These are phyloP conservation scores for Sakesphorus luctuosus DNA, from an alignment of 2,113 vertebrate genomes.

Conservation along the genomic window DNA sequence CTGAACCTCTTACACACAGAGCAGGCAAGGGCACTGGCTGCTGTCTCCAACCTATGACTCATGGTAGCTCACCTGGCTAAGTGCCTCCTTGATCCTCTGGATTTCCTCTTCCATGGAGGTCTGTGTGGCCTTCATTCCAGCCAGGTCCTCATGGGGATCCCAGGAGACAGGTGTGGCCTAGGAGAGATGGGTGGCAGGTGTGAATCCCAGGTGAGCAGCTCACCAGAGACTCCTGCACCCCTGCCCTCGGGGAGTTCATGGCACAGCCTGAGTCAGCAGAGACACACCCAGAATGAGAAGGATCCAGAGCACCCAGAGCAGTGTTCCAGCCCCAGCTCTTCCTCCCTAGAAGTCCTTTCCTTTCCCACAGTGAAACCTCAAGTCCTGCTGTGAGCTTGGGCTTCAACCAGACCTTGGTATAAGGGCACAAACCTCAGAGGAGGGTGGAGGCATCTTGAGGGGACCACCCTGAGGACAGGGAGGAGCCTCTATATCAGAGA, in stretches of 20 bases:
- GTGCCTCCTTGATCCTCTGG: not conserved
- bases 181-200: fast-evolving
- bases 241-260: no score
- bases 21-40: not conserved
- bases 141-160: not conserved
- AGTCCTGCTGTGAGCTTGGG: not conserved
- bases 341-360: not conserved
- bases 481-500: not conserved
- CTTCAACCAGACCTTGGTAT: not conserved
- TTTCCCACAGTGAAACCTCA: not conserved
- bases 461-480: not conserved
- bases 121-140: not conserved
- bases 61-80: not conserved
- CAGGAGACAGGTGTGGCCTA: not conserved
- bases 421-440: not conserved
- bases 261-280: not conserved
- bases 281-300: not conserved
- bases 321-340: not conserved
- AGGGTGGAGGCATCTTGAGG: not conserved
- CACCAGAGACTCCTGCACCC: not conserved
- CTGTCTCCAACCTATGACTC: not conserved
- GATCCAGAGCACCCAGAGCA: not conserved
- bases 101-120: not conserved
- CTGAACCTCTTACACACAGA: fast-evolving
- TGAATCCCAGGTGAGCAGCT: not conserved